Evolutionary conservation across 2,797 vertebrate species (phyloP).

Genomic region (Pangasius sanitwongsei): DNA sequence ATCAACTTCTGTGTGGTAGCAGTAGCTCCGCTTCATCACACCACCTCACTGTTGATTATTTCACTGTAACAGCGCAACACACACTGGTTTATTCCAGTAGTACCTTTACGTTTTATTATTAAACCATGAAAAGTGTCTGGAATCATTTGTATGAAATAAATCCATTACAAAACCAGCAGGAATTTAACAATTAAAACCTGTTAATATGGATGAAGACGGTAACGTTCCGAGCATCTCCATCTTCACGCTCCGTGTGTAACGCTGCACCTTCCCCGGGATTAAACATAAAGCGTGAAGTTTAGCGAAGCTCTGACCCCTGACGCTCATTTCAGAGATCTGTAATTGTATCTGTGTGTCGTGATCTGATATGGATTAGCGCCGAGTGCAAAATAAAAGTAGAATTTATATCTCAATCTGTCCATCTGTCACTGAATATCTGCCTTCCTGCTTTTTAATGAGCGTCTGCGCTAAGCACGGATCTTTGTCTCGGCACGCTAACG

Average conservation of each 20-base stretch:
- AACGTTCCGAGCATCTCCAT: background rate
- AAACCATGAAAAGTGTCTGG: background rate
- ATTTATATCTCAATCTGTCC: conserved; percentile 14
- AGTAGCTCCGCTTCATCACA: background rate
- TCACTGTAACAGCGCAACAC: background rate
- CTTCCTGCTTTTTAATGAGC: conserved; percentile 22
- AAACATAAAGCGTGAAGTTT: background rate
- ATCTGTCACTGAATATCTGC: conserved; percentile 20
- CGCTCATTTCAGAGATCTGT: background rate
- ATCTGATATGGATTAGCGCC: background rate
- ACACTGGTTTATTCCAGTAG: background rate
- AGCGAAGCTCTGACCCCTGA: background rate
- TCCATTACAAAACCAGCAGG: background rate
- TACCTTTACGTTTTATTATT: background rate
- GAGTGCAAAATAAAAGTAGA: background rate
- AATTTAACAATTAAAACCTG: background rate
- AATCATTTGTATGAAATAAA: background rate
- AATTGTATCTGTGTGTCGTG: background rate
- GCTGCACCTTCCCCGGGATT: background rate
- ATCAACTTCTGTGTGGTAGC: background rate
- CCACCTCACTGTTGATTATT: background rate
- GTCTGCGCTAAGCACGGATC: background rate
- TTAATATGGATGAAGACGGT: background rate
- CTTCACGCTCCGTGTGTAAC: background rate
- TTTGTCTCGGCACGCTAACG: background rate